Evolutionary conservation across 2,888 invertebrate species (phyloP).

Genomic region (Melanotus villosus): DNA sequence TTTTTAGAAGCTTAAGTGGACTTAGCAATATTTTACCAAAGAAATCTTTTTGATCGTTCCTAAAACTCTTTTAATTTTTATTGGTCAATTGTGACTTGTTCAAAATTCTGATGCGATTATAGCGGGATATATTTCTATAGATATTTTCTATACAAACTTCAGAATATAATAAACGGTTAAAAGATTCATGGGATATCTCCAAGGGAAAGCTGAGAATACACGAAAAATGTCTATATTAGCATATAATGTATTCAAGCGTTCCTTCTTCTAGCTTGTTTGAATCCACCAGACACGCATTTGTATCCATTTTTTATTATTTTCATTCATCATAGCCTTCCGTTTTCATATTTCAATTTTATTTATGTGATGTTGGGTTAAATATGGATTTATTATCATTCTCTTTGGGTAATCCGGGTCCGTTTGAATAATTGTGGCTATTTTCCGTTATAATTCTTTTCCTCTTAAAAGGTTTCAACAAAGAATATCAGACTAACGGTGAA

Average conservation of each 20-base stretch:
- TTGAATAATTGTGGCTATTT: not conserved
- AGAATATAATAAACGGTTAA: slow-evolving; percentile 10
- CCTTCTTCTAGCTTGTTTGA: slow-evolving; percentile 9
- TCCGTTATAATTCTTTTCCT: not conserved
- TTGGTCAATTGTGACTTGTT: too few species aligned
- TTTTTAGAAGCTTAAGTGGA: not conserved
- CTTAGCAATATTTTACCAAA: too few species aligned
- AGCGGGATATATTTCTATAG: too few species aligned
- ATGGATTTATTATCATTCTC: slow-evolving; percentile 2
- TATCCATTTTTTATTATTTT: slow-evolving; percentile 20
- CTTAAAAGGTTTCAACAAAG: not conserved
- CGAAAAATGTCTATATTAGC: slow-evolving; percentile 12
- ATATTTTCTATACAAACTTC: slow-evolving; percentile 1
- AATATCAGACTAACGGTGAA: not conserved
- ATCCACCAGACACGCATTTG: slow-evolving; percentile 22
- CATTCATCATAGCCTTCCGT: slow-evolving; percentile 13
- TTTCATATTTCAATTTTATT: slow-evolving; percentile 16
- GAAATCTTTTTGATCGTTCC: too few species aligned
- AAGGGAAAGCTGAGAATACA: slow-evolving; percentile 11
- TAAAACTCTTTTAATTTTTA: too few species aligned
- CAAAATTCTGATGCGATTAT: too few species aligned
- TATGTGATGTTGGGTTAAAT: slow-evolving; percentile 8
- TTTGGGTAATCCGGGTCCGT: not conserved
- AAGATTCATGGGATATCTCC: slow-evolving; percentile 17
- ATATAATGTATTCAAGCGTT: slow-evolving; percentile 11